Percentiles rank a stretch among this genome's conserved stretches.
Evolutionary conservation across 2,888 invertebrate species (phyloP).

Genomic region (Catotricha subobsoleta): DNA sequence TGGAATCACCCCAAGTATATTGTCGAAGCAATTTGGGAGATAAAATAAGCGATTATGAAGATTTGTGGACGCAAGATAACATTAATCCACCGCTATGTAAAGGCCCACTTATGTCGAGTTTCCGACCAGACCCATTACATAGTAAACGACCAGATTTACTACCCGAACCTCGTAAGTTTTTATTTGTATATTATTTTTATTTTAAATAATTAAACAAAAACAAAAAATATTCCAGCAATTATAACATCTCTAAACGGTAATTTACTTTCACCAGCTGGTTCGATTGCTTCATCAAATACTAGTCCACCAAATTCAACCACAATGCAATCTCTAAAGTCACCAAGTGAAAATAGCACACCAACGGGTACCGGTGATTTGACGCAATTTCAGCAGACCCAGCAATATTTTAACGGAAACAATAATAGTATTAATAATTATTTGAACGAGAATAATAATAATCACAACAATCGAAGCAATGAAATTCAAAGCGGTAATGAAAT

Average conservation of each 20-base stretch:
- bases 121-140: slow-evolving; percentile 23
- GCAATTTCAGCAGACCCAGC: background rate
- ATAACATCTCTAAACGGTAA: slow-evolving; percentile 38
- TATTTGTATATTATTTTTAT: no score
- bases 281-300: slow-evolving; percentile 18
- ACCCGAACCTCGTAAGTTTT: slow-evolving; percentile 35
- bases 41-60: slow-evolving; percentile 89
- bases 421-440: background rate
- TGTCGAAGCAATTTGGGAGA: slow-evolving; percentile 76
- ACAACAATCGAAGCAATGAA: background rate
- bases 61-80: slow-evolving; percentile 64
- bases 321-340: background rate
- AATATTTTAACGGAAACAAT: background rate
- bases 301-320: slow-evolving; percentile 12
- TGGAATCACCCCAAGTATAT: slow-evolving; percentile 66
- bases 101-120: slow-evolving; percentile 31
- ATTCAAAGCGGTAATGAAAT: background rate
- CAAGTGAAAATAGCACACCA: background rate
- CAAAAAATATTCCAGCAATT: slow-evolving; percentile 32
- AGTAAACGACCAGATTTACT: slow-evolving; percentile 37
- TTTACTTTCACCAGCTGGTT: slow-evolving; percentile 28
- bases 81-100: slow-evolving; percentile 34
- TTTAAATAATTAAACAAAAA: no score
- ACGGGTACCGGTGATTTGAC: background rate
- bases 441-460: slow-evolving; percentile 2